Base-by-base conservation (phyloP, 1,140 invertebrate species). In the Spodoptera frugiperda region DNA sequence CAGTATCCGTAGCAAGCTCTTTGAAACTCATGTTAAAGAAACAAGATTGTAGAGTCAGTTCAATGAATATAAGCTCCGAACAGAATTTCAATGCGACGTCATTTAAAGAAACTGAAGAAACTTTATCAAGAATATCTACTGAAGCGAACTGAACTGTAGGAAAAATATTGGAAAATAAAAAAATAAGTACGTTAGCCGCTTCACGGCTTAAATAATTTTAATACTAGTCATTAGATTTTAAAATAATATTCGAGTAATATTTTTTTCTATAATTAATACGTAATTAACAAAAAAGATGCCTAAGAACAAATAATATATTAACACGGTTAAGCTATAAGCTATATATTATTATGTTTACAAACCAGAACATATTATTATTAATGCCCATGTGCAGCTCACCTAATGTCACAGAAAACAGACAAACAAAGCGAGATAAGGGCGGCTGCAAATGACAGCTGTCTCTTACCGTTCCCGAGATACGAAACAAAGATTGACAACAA, bases 401-500 rank as follows among this genome's bases (percentile, higher is more conserved):
- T 25, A 59, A 48, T 44, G 21, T 72, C 30, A 21, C 68, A 30
- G 70, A 59, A 48, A 59, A 59, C 39, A 59, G 14, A 54, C 54
- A 48, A 73, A 73, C 49, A 67, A 67, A 49, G 63, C 19, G 12
- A 63, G 72, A 74, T 74, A 74, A 74, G 72, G 57, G 19, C 25
- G 71, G 15, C 44, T 74, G 57, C 57, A 63, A 74, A 63, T 39
- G 72, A 74, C 72, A 74, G 72, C 59, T 74, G 57, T 63, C 72
- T 53, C 72, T 74, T 74, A 25, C 72, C 57, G 59, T 53, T 63
- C 57, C 48, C 21, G 21, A 74, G 72, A 63, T 74, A 74, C 59
- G 72, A 74, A 74, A 74, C 72, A 74, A 74, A 74, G 72, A 74
- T 74, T 74, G 72, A 74, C 72, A 74, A 63, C 72, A 74, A 74